These are phyloP conservation scores for Tiaroga cobitis DNA, from an alignment of 2,797 vertebrate species.

Conservation along the genomic window DNA sequence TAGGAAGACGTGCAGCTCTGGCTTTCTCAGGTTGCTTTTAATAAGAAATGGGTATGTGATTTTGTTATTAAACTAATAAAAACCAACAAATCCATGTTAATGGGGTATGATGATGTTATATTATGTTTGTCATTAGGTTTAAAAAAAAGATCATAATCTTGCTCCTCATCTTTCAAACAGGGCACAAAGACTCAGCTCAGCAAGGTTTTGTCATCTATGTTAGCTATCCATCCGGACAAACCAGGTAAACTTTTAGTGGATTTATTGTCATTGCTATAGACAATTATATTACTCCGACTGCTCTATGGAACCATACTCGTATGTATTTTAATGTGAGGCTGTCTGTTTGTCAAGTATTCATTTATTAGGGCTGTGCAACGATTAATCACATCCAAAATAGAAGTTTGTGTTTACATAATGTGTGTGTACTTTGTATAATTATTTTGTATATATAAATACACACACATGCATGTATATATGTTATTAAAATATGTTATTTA, in stretches of 20 bases:
- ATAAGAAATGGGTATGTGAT: conserved; percentile 94
- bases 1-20: conserved; percentile 95
- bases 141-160: background rate
- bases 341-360: background rate
- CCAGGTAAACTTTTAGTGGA: conserved; percentile 82
- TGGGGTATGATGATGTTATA: background rate
- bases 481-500: no score
- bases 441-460: no score
- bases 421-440: no score
- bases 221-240: conserved; percentile 95
- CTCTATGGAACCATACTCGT: background rate
- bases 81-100: background rate
- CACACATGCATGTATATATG: no score
- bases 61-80: background rate
- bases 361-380: no score
- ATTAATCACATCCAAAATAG: no score
- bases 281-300: background rate
- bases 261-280: background rate
- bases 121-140: no score
- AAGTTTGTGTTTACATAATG: no score
- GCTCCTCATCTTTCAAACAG: conserved; percentile 70
- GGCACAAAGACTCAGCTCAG: conserved; percentile 85
- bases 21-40: conserved; percentile 93
- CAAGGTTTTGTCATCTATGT: conserved; percentile 90
- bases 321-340: background rate